A percentile compares a stretch with the other conserved stretches of the same genome.
These are phyloP conservation scores for Hydropotes inermis DNA, from an alignment of 2,113 vertebrate genomes.

Conservation along the genomic window DNA sequence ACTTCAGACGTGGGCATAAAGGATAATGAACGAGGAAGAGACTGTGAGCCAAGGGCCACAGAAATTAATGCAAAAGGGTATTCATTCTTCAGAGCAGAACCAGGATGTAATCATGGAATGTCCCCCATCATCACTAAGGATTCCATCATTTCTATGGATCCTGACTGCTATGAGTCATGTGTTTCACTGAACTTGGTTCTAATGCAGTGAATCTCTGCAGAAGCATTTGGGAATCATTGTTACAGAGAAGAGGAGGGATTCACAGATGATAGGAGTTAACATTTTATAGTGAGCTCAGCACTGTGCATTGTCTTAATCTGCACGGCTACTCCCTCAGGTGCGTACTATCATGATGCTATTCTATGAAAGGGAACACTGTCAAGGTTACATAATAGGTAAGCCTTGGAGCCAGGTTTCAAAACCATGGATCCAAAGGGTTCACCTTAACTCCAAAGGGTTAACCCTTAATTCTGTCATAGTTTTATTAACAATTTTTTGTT, in stretches of 20 bases:
- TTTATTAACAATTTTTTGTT: not conserved
- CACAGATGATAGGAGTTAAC: not conserved
- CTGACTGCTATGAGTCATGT: not conserved
- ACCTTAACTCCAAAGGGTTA: not conserved
- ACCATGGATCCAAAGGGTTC: not conserved
- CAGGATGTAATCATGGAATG: not conserved
- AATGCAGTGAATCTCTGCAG: not conserved
- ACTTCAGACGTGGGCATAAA: not conserved
- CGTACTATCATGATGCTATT: not conserved
- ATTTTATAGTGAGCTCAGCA: not conserved
- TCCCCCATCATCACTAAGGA: not conserved
- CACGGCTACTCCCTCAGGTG: not conserved
- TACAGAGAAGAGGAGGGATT: not conserved
- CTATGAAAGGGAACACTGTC: not conserved
- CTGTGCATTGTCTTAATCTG: not conserved
- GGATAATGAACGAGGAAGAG: not conserved
- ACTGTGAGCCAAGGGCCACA: not conserved
- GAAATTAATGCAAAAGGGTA: not conserved
- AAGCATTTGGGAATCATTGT: not conserved
- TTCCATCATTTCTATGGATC: not conserved
- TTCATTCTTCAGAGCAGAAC: not conserved
- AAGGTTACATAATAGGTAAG: not conserved
- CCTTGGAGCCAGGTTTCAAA: not conserved
- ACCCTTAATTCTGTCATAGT: not conserved
- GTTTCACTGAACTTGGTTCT: conserved; percentile 28